A percentile compares a stretch with the other conserved stretches of the same genome.
These are phyloP conservation scores for Frankliniella fusca DNA, from an alignment of 2,888 invertebrate genomes.

Conservation along the genomic window DNA sequence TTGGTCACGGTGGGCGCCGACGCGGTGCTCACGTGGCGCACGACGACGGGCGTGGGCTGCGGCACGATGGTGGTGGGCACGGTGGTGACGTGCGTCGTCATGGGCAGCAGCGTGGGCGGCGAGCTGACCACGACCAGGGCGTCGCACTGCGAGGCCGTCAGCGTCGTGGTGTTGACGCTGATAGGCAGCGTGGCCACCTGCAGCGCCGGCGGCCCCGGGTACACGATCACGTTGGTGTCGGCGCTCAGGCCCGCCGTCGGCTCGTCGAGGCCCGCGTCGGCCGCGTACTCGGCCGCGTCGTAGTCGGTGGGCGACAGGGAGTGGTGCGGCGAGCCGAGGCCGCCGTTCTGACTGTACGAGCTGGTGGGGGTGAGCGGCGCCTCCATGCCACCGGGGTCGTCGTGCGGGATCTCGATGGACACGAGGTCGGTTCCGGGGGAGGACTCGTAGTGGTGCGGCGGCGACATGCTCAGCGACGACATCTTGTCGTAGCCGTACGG, in stretches of 20 bases:
- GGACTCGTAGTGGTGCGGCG: slow-evolving; percentile 65
- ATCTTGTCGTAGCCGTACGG: slow-evolving; percentile 73
- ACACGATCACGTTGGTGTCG: slow-evolving; percentile 12
- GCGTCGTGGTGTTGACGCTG: slow-evolving; percentile 36
- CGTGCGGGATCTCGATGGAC: slow-evolving; percentile 54
- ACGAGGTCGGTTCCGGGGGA: slow-evolving; percentile 62
- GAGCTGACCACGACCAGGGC: slow-evolving; percentile 15
- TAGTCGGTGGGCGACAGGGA: slow-evolving; percentile 72
- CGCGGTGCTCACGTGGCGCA: slow-evolving; percentile 42
- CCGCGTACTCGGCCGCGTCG: slow-evolving; percentile 57
- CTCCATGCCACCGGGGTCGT: slow-evolving; percentile 42
- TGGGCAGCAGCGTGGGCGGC: slow-evolving; percentile 10
- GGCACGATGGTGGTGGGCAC: slow-evolving; percentile 43
- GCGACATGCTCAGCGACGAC: slow-evolving; percentile 80
- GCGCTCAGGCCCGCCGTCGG: neutral
- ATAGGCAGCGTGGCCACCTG: slow-evolving; percentile 31
- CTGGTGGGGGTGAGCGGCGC: slow-evolving; percentile 76
- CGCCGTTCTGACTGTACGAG: slow-evolving; percentile 58
- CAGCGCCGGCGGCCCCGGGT: slow-evolving; percentile 7
- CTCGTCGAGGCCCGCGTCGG: neutral
- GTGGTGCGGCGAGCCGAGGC: slow-evolving; percentile 57
- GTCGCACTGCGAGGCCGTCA: neutral
- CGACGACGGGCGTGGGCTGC: slow-evolving; percentile 37
- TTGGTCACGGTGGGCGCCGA: slow-evolving; percentile 47
- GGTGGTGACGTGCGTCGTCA: slow-evolving; percentile 42